These are phyloP conservation scores for Pomacea maculata DNA, from an alignment of 1,140 invertebrate genomes.

Conservation along the genomic window DNA sequence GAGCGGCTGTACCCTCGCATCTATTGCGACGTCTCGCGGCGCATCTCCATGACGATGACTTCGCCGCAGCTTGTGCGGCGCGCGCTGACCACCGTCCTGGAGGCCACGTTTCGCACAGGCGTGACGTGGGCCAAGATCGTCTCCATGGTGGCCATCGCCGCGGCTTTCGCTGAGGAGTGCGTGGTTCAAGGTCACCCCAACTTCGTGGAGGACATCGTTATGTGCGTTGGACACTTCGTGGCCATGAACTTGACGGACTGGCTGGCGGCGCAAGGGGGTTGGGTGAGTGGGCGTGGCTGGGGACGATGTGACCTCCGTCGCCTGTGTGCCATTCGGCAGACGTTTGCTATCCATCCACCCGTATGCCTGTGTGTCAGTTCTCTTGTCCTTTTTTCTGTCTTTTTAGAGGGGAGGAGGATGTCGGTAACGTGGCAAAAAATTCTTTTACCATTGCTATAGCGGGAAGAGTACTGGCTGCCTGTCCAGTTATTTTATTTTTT, in stretches of 20 bases:
- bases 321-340: too few relatives aligned
- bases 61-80: conserved; percentile 20
- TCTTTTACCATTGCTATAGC: too few relatives aligned
- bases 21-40: conserved; percentile 28
- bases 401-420: too few relatives aligned
- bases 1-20: conserved; percentile 23
- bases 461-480: too few relatives aligned
- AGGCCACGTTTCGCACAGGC: conserved; percentile 15
- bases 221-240: conserved; percentile 30
- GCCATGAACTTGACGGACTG: conserved; percentile 17
- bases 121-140: conserved; percentile 42
- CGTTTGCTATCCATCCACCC: too few relatives aligned
- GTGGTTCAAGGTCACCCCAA: conserved; percentile 38
- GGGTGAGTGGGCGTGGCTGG: conserved; percentile 17
- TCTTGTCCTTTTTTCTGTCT: too few relatives aligned
- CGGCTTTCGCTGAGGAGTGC: conserved; percentile 38
- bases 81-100: conserved; percentile 20
- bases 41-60: conserved; percentile 28
- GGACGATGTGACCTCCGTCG: neutral
- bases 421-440: too few relatives aligned
- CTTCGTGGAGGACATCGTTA: conserved; percentile 33
- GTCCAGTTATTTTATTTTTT: too few relatives aligned
- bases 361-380: too few relatives aligned
- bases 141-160: conserved; percentile 33
- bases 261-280: conserved; percentile 28